Evolutionary conservation across 2,888 invertebrate genomes (phyloP).

Genomic region (Troides helena): DNA sequence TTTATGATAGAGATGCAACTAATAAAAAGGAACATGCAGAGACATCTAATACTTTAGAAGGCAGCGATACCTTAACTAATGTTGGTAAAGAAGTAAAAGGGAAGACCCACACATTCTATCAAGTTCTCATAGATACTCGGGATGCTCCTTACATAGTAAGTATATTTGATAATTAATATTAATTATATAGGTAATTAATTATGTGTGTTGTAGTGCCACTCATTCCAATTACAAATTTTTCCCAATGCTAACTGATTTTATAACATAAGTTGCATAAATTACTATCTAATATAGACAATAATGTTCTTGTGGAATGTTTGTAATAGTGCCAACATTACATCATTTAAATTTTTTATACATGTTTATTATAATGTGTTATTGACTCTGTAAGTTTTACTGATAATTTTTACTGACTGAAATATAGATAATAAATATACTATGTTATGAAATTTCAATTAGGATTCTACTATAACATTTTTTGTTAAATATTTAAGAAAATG

Average conservation of each 20-base stretch:
- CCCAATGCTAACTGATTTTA: slow-evolving; percentile 27
- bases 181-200: background rate
- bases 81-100: slow-evolving; percentile 94
- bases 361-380: too few relatives aligned
- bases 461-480: too few relatives aligned
- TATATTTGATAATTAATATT: slow-evolving; percentile 38
- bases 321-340: too few relatives aligned
- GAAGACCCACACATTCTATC: slow-evolving; percentile 96
- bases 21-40: slow-evolving; percentile 81
- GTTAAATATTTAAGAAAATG: too few relatives aligned
- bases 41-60: slow-evolving; percentile 47
- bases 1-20: slow-evolving; percentile 94
- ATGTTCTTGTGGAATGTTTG: too few relatives aligned
- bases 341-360: too few relatives aligned
- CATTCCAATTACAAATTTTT: slow-evolving; percentile 5
- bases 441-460: too few relatives aligned
- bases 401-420: too few relatives aligned
- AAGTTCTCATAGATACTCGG: slow-evolving; percentile 97
- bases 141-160: slow-evolving; percentile 98
- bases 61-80: slow-evolving; percentile 65
- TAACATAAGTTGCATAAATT: background rate
- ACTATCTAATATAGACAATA: too few relatives aligned
- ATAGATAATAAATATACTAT: too few relatives aligned
- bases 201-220: background rate
- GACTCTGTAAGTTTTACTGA: too few relatives aligned